phyloP scores from a whole-genome alignment of 2,888 invertebrate species.

The Teinopalpus imperialis region DNA sequence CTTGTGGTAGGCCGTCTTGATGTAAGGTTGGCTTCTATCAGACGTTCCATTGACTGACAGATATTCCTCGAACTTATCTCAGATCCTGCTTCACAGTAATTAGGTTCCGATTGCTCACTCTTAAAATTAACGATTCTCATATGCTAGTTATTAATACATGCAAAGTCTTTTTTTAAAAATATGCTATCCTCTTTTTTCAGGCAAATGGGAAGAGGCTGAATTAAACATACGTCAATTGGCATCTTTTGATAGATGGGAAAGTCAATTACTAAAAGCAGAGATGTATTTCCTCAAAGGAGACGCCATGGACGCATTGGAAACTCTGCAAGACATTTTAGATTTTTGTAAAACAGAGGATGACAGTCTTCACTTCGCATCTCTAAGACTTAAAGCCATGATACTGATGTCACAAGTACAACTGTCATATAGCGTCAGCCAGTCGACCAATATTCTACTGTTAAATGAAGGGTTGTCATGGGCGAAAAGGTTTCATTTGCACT shows the following conservation, averaged over 20 bases:
- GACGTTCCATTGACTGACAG: no score
- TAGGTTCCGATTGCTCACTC: no score
- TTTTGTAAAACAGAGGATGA: slow-evolving; percentile 77
- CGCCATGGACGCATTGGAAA: slow-evolving; percentile 65
- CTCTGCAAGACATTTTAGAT: slow-evolving; percentile 76
- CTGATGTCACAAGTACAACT: slow-evolving; percentile 85
- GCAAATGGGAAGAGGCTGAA: slow-evolving; percentile 87
- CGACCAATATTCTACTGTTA: slow-evolving; percentile 79
- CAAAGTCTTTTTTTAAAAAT: no score
- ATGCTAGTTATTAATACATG: no score
- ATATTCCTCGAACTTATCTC: no score
- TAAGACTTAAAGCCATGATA: slow-evolving; percentile 86
- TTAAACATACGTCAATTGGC: slow-evolving; percentile 85
- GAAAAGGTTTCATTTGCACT: slow-evolving; percentile 88
- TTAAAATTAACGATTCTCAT: no score
- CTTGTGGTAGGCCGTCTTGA: no score
- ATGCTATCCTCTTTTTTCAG: no score
- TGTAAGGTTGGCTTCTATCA: no score
- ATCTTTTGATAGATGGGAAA: slow-evolving; percentile 85
- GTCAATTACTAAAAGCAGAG: slow-evolving; percentile 81
- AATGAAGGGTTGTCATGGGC: slow-evolving; percentile 89
- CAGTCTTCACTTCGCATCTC: slow-evolving; percentile 74
- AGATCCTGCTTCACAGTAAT: no score
- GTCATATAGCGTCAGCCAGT: slow-evolving; percentile 79
- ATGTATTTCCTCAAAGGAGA: slow-evolving; percentile 80